A percentile compares a stretch with the other conserved stretches of the same genome.
These are phyloP conservation scores for Trypoxylus dichotomus DNA, from an alignment of 1,140 invertebrate species.

Conservation along the genomic window DNA sequence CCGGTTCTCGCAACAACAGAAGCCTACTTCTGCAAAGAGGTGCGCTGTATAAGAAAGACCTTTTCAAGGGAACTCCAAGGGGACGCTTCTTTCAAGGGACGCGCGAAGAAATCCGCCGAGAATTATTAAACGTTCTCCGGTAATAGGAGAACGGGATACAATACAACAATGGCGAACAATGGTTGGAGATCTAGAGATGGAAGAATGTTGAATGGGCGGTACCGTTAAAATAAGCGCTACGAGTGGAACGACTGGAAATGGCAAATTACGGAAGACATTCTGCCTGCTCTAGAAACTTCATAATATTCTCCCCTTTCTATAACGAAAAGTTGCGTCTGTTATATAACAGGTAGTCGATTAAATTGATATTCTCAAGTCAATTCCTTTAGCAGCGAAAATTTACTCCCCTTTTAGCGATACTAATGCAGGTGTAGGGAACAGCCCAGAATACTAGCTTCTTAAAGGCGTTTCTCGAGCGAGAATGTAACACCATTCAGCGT, in stretches of 20 bases:
- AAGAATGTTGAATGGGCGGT: slow-evolving; percentile 1
- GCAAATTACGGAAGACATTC: slow-evolving; percentile 6
- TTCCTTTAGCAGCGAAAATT: background rate
- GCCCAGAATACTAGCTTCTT: too few species aligned
- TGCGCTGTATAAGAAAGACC: background rate
- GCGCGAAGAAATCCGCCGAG: background rate
- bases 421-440: background rate
- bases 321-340: background rate
- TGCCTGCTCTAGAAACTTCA: background rate
- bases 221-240: background rate
- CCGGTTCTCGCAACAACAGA: background rate
- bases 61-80: background rate
- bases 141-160: background rate
- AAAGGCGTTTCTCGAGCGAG: too few species aligned
- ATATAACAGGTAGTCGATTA: slow-evolving; percentile 7
- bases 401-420: background rate
- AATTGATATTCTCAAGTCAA: background rate
- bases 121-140: background rate
- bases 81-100: background rate
- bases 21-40: background rate
- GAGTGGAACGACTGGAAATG: slow-evolving; percentile 1
- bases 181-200: background rate
- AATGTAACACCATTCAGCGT: too few species aligned
- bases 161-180: slow-evolving; percentile 6
- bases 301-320: background rate